Evolutionary conservation across 2,113 vertebrate species (phyloP), one percentile per base, ranked within the genome.

Genomic region (Elachura formosa): DNA sequence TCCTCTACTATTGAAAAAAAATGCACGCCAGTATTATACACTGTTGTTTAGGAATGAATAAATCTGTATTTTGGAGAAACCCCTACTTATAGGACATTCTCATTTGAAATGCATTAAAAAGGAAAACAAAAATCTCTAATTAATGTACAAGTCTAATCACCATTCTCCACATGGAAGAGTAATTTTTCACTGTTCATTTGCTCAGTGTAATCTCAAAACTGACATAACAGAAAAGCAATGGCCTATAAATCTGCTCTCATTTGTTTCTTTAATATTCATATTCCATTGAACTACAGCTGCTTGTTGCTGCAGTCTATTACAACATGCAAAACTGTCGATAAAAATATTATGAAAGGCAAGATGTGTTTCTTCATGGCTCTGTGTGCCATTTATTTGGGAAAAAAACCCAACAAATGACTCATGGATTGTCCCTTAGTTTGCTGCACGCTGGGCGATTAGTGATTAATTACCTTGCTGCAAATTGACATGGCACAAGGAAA

Each of bases 131-230:
- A 98, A 97, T 96, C 97, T 97, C 97, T 98, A 98, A 98, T 99
- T 98, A 98, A 98, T 98, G 97, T 98, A 98, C 98, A 98, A 97
- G 98, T 97, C 98, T 98, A 99, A 99, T 99, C 98, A 98, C 98
- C 97, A 97, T 98, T 97, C 97, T 97, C 97, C 98, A 98, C 98
- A 98, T 98, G 98, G 98, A 98, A 98, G 97, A 98, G 97, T 98
- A 98, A 98, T 98, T 98, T 98, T 98, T 98, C 98, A 98, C 98
- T 98, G 97, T 98, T 98, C 98, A 98, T 98, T 98, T 98, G 97
- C 97, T 97, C 93, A 94, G 97, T 98, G 97, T 98, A 98, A 98
- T 98, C 98, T 98, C 98, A 96, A 95, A 97, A 98, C 98, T 98
- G 98, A 98, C 98, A 98, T 98, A 97, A 98, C 98, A 98, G 97